These are phyloP conservation scores for Thaumetopoea pityocampa DNA, from an alignment of 1,140 invertebrate species.

Conservation along the genomic window DNA sequence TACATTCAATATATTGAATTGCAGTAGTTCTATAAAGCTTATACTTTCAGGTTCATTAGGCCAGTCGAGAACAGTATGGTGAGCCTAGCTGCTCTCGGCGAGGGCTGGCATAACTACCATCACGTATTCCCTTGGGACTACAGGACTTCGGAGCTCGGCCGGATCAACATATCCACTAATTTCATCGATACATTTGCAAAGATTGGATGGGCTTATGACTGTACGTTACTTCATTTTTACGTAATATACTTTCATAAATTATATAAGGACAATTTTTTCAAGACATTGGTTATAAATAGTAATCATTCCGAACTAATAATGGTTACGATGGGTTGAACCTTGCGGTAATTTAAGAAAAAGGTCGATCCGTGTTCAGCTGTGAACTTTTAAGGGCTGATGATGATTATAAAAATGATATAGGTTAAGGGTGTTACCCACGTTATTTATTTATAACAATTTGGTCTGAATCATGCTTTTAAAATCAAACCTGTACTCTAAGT, in stretches of 20 bases:
- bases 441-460: no score
- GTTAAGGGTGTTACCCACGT: no score
- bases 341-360: no score
- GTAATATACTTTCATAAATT: not conserved
- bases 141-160: constrained; percentile 87
- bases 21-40: no score
- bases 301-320: no score
- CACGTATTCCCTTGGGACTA: constrained; percentile 96
- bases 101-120: constrained; percentile 97
- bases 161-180: constrained; percentile 82
- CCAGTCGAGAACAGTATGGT: constrained; percentile 84
- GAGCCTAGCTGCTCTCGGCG: constrained; percentile 83
- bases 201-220: constrained; percentile 85
- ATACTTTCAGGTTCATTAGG: constrained; percentile 79
- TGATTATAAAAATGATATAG: no score
- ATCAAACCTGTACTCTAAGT: no score
- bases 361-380: no score
- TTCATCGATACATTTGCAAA: constrained; percentile 85
- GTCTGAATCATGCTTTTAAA: no score
- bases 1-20: no score
- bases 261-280: constrained; percentile 5
- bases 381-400: no score
- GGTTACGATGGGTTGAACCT: no score
- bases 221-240: constrained; percentile 63
- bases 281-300: constrained; percentile 10